Base-by-base conservation (phyloP, 2,888 invertebrate species). In the Charanyca ferruginea region DNA sequence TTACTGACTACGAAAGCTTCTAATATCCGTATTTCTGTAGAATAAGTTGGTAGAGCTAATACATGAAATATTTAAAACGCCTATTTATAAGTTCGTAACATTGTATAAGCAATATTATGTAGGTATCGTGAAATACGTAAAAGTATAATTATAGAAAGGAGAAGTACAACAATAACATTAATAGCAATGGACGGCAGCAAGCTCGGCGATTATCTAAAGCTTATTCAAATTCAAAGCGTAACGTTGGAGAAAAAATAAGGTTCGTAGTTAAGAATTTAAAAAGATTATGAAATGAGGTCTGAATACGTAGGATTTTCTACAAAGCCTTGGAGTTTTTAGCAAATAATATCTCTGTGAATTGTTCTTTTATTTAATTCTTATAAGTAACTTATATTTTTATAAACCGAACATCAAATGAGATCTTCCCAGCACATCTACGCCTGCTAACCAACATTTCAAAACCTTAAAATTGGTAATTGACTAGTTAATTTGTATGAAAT, bases 141-240 rank as follows among this genome's bases (percentile, higher is more conserved):
- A 80, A 78, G 61, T 78, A 77, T 78, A 77, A 77, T 76, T 71
- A 69, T 66, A 59, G 63, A 79, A 79, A 73, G 79, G 65, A 80
- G 77, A 69, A 66, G 42, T 73, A 67, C 83, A 83, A 85, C 74
- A 84, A 79, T 85, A 76, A 78, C 69, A 72, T 70, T 70, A 74
- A 79, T 83, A 86, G 87, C 87, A 89, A 87, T 94, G 94, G 94
- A 94, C 94, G 94, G 94, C 85, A 89, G 91, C 88, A 92, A 92
- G 92, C 93, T 91, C 88, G 79, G 88, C 86, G 75, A 84, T 86
- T 81, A 74, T 77, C 66, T 76, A 82, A 82, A 83, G 80, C 82
- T 80, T 82, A 71, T 76, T 79, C 54, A 79, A 73, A 79, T 80
- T 74, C 59, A 80, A 82, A 79, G 73, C 67, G 41, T 62, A 72